Percentiles rank a stretch among this genome's conserved stretches.
Evolutionary conservation across 2,113 vertebrate species (phyloP).

Genomic region (Cavia aperea): DNA sequence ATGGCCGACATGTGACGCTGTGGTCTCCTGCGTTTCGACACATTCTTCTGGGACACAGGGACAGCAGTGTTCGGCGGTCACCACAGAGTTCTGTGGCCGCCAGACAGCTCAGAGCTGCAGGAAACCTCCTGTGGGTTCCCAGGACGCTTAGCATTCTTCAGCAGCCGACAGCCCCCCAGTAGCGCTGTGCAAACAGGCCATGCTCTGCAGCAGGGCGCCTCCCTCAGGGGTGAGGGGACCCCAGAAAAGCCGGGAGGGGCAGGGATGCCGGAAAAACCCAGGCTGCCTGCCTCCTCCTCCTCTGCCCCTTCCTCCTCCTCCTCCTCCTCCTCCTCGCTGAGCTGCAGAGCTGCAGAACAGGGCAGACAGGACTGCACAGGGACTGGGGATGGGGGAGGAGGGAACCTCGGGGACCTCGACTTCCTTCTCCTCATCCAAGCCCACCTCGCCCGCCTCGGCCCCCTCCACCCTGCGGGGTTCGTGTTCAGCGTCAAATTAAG

Average conservation of each 20-base stretch:
- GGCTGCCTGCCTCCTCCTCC: too few relatives aligned
- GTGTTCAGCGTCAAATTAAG: constrained; percentile 78
- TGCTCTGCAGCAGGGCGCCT: constrained; percentile 22
- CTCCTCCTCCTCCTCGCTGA: not conserved
- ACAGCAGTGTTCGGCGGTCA: constrained; percentile 61
- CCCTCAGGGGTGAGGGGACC: constrained; percentile 21
- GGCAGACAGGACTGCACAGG: not conserved
- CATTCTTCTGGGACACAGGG: constrained; percentile 60
- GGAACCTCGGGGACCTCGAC: constrained; percentile 54
- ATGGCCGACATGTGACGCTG: constrained; percentile 63
- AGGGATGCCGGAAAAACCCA: not conserved
- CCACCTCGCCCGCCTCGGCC: constrained; percentile 48
- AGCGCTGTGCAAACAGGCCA: constrained; percentile 45
- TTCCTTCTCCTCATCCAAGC: constrained; percentile 12
- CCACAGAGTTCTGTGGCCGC: constrained; percentile 65
- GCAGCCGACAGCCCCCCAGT: constrained; percentile 53
- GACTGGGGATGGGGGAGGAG: not conserved
- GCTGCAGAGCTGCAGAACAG: not conserved
- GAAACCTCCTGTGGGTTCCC: constrained; percentile 68
- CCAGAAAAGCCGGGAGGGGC: not conserved
- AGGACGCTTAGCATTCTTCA: constrained; percentile 61
- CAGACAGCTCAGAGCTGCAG: constrained; percentile 64
- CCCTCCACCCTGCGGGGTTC: constrained; percentile 63
- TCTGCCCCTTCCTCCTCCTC: too few relatives aligned
- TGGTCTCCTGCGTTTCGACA: constrained; percentile 50